Evolutionary conservation across 2,113 vertebrate species (phyloP).

Genomic region (Lepus europaeus): DNA sequence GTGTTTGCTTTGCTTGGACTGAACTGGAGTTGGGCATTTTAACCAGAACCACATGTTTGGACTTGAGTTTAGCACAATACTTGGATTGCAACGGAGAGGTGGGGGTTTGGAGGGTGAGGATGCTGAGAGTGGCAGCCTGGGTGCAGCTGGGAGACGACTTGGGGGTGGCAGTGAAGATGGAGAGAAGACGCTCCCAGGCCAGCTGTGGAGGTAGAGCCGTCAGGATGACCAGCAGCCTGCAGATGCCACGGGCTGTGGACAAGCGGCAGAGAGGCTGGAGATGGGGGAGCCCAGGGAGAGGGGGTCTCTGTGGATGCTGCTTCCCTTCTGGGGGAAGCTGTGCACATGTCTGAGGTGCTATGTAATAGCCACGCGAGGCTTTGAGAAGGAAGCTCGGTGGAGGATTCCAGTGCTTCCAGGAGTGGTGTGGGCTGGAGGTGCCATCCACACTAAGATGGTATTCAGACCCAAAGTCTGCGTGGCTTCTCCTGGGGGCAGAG

Average conservation of each 20-base stretch:
- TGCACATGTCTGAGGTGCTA: neutral
- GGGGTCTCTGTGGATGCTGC: neutral
- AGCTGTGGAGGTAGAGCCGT: no score
- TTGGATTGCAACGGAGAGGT: neutral
- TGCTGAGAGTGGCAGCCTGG: neutral
- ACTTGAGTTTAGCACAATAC: neutral
- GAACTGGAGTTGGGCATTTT: no score
- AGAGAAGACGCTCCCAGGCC: neutral
- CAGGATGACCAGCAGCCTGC: accelerated
- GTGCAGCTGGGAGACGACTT: neutral
- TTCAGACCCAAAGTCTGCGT: neutral
- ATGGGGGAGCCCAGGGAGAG: neutral
- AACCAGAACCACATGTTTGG: neutral
- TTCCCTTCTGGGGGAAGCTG: neutral
- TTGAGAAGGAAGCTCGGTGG: neutral
- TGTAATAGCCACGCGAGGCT: neutral
- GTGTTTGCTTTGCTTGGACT: neutral
- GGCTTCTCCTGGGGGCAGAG: neutral
- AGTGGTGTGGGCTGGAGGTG: no score
- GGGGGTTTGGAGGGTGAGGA: no score
- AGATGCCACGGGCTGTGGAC: neutral
- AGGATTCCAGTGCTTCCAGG: neutral
- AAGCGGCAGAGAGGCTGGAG: neutral
- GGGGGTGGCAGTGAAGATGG: neutral
- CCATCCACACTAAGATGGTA: neutral